Conservation (phyloP, 2,888 invertebrate genomes). For the Leptogaster cylindrica region DNA sequence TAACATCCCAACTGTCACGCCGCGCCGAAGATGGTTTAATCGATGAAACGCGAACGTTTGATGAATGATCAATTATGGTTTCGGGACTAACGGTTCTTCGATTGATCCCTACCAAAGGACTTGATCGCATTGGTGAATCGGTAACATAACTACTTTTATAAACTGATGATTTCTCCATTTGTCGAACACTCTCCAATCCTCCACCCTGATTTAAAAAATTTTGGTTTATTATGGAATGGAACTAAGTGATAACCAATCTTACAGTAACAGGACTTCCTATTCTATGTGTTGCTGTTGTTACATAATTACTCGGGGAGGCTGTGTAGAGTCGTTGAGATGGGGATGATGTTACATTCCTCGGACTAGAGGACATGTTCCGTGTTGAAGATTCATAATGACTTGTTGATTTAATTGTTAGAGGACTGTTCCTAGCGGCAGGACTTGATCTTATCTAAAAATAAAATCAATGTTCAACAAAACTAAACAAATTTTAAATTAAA, state of each 20-base stretch:
- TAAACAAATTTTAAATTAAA: constrained; percentile 18
- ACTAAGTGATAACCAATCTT: too few species aligned
- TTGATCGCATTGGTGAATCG: constrained; percentile 61
- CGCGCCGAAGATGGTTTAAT: constrained; percentile 66
- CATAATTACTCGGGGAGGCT: constrained; percentile 66
- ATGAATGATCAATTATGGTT: constrained; percentile 65
- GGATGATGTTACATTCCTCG: constrained; percentile 58
- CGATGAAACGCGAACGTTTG: constrained; percentile 68
- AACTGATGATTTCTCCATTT: constrained; percentile 63
- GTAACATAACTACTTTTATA: constrained; percentile 63
- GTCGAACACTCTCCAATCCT: constrained; percentile 57
- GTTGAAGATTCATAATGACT: constrained; percentile 57
- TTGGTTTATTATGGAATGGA: not conserved
- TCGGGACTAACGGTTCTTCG: constrained; percentile 67
- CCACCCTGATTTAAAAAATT: constrained; percentile 49
- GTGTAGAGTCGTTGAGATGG: constrained; percentile 59
- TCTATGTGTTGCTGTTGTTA: constrained; percentile 62
- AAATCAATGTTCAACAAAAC: not conserved
- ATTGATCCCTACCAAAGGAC: constrained; percentile 65
- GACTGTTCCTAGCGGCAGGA: constrained; percentile 58
- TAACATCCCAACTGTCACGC: constrained; percentile 82
- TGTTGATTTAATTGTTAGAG: constrained; percentile 60
- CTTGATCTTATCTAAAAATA: constrained; percentile 58
- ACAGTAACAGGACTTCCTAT: constrained; percentile 59
- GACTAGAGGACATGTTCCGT: constrained; percentile 57